phyloP scores from a whole-genome alignment of 2,797 vertebrate genomes.

The Iguana delicatissima region DNA sequence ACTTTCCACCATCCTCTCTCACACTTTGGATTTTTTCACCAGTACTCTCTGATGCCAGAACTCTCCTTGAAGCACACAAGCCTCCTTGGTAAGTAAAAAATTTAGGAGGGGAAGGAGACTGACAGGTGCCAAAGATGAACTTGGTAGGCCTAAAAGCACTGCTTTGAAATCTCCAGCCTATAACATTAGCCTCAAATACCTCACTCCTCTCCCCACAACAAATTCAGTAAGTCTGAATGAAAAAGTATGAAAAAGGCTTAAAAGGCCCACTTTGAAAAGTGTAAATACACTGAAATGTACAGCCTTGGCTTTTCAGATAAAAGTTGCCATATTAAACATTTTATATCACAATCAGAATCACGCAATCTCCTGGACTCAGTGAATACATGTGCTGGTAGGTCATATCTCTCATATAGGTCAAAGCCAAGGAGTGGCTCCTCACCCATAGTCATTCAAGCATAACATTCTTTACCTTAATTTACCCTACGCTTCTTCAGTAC shows the following conservation, averaged over 20 bases:
- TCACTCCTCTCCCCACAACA: not conserved
- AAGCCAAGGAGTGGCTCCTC: not conserved
- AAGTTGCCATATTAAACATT: not conserved
- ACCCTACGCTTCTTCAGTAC: conserved; percentile 41
- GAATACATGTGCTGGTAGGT: not conserved
- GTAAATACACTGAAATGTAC: not conserved
- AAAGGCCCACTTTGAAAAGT: not conserved
- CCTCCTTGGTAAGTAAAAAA: no score
- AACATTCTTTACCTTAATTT: conserved; percentile 44
- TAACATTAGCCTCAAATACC: not conserved
- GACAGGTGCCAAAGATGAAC: no score
- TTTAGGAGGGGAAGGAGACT: no score
- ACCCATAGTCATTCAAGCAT: conserved; percentile 37
- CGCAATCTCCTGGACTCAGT: not conserved
- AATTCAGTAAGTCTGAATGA: not conserved
- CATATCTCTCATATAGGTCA: not conserved
- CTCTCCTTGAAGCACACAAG: no score
- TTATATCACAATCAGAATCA: not conserved
- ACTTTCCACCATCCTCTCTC: no score
- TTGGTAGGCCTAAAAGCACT: not conserved
- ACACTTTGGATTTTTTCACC: no score
- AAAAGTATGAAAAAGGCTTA: not conserved
- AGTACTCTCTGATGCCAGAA: no score
- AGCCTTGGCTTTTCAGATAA: not conserved
- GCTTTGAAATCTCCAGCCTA: not conserved